A percentile compares a stretch with the other conserved stretches of the same genome.
phyloP scores from a whole-genome alignment of 2,797 vertebrate species.

The Botia kubotai region DNA sequence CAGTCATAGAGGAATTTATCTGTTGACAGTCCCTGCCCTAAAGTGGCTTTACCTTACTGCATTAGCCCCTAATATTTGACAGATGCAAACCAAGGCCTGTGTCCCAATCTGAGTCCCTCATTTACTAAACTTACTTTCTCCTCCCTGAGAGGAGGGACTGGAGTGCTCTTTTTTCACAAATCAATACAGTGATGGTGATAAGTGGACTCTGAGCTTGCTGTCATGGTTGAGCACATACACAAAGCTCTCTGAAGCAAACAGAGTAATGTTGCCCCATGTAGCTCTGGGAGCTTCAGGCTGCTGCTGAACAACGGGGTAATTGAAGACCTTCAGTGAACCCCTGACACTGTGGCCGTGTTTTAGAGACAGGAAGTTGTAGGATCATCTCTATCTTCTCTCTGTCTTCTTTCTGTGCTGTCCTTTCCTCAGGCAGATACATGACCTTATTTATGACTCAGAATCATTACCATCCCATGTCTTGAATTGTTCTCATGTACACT shows the following conservation, averaged over 20 bases:
- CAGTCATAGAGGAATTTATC: not conserved
- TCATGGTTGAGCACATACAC: conserved; percentile 76
- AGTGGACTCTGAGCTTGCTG: conserved; percentile 68
- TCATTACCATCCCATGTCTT: conserved; percentile 57
- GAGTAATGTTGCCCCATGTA: conserved; percentile 61
- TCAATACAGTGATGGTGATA: conserved; percentile 79
- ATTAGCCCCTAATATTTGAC: conserved; percentile 27
- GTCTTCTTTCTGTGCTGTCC: conserved; percentile 21
- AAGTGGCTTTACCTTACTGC: conserved; percentile 59
- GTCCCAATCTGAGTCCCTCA: conserved; percentile 35
- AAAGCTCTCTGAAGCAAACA: conserved; percentile 34
- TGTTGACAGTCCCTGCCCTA: conserved; percentile 25
- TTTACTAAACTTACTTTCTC: conserved; percentile 52
- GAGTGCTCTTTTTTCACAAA: conserved; percentile 76
- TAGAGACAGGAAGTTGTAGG: conserved; percentile 58
- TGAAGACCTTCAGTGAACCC: conserved; percentile 66
- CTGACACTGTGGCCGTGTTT: conserved; percentile 62
- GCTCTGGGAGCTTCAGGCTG: conserved; percentile 61
- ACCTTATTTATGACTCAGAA: conserved; percentile 72
- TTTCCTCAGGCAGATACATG: conserved; percentile 70
- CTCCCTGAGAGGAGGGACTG: conserved; percentile 60
- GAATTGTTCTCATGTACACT: conserved; percentile 47
- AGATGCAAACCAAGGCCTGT: conserved; percentile 56
- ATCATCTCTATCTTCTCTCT: conserved; percentile 21
- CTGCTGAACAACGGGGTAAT: conserved; percentile 77